Evolutionary conservation across 2,888 invertebrate species (phyloP).

Genomic region (Gnatocerus cornutus): DNA sequence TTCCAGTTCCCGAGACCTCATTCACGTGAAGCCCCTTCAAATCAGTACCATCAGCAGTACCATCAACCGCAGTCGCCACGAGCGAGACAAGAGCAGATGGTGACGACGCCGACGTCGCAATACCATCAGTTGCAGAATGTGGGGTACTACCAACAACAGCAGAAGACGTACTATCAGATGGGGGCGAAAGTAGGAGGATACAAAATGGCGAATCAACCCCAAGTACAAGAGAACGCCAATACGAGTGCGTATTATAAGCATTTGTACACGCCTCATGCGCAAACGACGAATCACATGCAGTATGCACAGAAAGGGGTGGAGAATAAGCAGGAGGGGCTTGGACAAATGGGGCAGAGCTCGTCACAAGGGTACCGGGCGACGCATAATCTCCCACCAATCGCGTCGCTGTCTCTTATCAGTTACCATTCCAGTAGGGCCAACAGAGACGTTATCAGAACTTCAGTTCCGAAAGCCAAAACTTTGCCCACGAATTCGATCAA

Average conservation of each 20-base stretch:
- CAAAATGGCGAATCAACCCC: constrained; percentile 38
- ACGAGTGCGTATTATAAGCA: constrained; percentile 49
- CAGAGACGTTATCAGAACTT: constrained; percentile 61
- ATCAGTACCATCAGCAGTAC: constrained; percentile 55
- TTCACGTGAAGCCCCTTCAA: constrained; percentile 58
- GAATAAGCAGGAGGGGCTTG: constrained; percentile 11
- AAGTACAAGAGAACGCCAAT: constrained; percentile 5
- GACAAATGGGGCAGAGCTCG: constrained; percentile 49
- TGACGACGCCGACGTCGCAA: constrained; percentile 50
- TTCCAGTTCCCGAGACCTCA: constrained; percentile 61
- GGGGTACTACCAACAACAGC: constrained; percentile 55
- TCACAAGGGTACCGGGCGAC: constrained; percentile 65
- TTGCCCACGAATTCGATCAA: constrained; percentile 45
- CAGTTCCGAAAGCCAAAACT: constrained; percentile 53
- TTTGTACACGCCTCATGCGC: constrained; percentile 39
- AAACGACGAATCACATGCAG: constrained; percentile 23
- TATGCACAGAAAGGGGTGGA: constrained; percentile 8
- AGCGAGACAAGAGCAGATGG: constrained; percentile 10
- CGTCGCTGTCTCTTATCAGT: constrained; percentile 70
- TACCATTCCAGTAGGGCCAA: constrained; percentile 71
- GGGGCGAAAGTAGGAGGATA: constrained; percentile 54
- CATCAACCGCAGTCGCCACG: constrained; percentile 55
- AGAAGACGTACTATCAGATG: constrained; percentile 59
- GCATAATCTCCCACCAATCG: constrained; percentile 74
- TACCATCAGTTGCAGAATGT: constrained; percentile 48